Base-by-base conservation (phyloP, 2,797 vertebrate species). In the Xiphorhynchus erythropygius region DNA sequence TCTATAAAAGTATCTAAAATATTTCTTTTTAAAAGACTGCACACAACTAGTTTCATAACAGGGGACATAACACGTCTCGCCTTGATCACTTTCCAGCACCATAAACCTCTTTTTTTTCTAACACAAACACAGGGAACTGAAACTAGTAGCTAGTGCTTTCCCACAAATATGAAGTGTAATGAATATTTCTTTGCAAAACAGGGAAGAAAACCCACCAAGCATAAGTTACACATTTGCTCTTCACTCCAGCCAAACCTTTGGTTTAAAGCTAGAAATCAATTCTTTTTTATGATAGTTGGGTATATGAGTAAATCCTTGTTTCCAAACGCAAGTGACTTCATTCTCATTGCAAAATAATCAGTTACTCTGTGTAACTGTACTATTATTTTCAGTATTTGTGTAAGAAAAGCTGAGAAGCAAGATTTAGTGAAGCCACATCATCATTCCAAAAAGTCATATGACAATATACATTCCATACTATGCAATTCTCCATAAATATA, bases 1-100 rank as follows among this genome's bases (percentile, higher is more conserved):
- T 90, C 71, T 89, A 94, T 77, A 96, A 94, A 96, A 69, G 79
- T 62, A 91, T 87, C 82, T 4, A 18, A 87, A 89, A 85, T 65
- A 92, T 33, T 74, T 93, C 33, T 37, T 87, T 89, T 63, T 18
- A 10, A 82, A 75, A 87, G 90, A 75, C 11, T 47, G 57, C 83
- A 87, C 1, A 4, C 47, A 84, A 92, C 53, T 68, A 3, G 23
- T 90, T 95, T 94, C 62, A 55, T 62, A 95, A 89, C n/a, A 89
- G 57, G 21, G 94, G n/a, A 78, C 79, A 55, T 87, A 94, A 87
- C 18, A 80, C 37, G 67, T 52, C 68, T 77, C 80, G 81, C 71
- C 89, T 92, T 95, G 75, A 94, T 95, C 82, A 53, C 68, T 28
- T 87, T 94, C 68, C 87, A 96, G 86, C 60, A 64, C 8, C 33